These are phyloP conservation scores for Liodrosophila aerea DNA, from an alignment of 2,888 invertebrate genomes.

Conservation along the genomic window DNA sequence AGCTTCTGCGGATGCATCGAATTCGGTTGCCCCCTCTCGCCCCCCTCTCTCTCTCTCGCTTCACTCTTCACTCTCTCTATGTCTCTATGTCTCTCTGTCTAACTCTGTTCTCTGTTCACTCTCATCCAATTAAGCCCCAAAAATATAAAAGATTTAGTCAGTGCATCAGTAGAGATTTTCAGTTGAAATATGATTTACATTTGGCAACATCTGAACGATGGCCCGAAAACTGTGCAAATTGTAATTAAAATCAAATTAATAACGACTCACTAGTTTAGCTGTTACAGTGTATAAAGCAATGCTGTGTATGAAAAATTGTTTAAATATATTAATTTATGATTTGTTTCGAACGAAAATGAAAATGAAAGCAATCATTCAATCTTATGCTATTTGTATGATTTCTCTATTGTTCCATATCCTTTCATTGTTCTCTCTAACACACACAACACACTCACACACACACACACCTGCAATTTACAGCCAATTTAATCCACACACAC, in stretches of 20 bases:
- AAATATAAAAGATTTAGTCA: conserved; percentile 30
- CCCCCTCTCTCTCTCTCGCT: conserved; percentile 5
- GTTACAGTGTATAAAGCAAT: conserved; percentile 73
- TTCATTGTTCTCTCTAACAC: conserved; percentile 45
- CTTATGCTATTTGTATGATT: conserved; percentile 23
- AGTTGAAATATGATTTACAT: conserved; percentile 62
- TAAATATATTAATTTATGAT: conserved; percentile 34
- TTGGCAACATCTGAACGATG: conserved; percentile 14
- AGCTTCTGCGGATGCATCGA: conserved; percentile 26
- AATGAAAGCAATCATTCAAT: conserved; percentile 16
- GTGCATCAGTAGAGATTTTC: conserved; percentile 46
- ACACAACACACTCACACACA: conserved; percentile 12
- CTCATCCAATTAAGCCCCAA: conserved; percentile 16
- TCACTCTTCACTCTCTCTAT: conserved; percentile 21
- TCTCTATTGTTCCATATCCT: conserved; percentile 33
- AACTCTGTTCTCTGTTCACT: conserved; percentile 16
- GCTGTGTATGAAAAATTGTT: conserved; percentile 58
- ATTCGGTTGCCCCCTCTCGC: conserved; percentile 11
- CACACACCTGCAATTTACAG: conserved; percentile 34
- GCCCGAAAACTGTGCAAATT: conserved; percentile 78
- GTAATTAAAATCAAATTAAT: conserved; percentile 60
- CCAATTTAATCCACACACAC: conserved; percentile 36
- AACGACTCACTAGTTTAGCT: conserved; percentile 70
- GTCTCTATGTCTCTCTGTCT: conserved; percentile 26
- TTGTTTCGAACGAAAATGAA: not conserved